Evolutionary conservation across 2,888 invertebrate species (phyloP).

Genomic region (Luperina testacea): DNA sequence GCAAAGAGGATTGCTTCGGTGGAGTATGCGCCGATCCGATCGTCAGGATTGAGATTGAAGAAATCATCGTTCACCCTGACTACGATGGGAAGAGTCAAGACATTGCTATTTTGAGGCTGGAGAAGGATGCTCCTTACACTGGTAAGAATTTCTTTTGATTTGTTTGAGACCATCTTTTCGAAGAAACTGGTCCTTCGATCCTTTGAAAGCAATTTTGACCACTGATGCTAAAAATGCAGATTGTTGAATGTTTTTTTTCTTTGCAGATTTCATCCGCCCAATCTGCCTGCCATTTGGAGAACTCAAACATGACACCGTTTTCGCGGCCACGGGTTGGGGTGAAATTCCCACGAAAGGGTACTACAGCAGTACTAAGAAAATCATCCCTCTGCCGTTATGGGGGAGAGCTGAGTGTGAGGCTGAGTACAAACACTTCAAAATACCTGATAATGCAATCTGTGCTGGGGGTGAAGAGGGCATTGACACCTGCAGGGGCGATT

Average conservation of each 20-base stretch:
- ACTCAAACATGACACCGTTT: constrained; percentile 55
- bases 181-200: constrained; percentile 11
- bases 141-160: constrained; percentile 64
- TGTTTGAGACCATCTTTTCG: not conserved
- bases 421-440: constrained; percentile 59
- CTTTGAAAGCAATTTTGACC: not conserved
- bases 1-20: constrained; percentile 62
- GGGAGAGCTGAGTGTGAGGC: constrained; percentile 64
- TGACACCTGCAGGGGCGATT: constrained; percentile 80
- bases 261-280: constrained; percentile 81
- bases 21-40: constrained; percentile 69
- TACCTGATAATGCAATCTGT: constrained; percentile 74
- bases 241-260: not conserved
- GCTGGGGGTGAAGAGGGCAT: constrained; percentile 76
- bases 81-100: constrained; percentile 71
- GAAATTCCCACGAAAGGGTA: constrained; percentile 64
- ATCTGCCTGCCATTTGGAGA: constrained; percentile 74
- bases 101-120: constrained; percentile 73
- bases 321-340: constrained; percentile 78
- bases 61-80: constrained; percentile 66
- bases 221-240: not conserved
- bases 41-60: constrained; percentile 62
- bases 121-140: constrained; percentile 71
- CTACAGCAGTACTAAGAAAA: constrained; percentile 75
- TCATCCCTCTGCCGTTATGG: constrained; percentile 73